These are phyloP conservation scores for Pachyramphus minor DNA, from an alignment of 2,113 vertebrate genomes.

Conservation along the genomic window DNA sequence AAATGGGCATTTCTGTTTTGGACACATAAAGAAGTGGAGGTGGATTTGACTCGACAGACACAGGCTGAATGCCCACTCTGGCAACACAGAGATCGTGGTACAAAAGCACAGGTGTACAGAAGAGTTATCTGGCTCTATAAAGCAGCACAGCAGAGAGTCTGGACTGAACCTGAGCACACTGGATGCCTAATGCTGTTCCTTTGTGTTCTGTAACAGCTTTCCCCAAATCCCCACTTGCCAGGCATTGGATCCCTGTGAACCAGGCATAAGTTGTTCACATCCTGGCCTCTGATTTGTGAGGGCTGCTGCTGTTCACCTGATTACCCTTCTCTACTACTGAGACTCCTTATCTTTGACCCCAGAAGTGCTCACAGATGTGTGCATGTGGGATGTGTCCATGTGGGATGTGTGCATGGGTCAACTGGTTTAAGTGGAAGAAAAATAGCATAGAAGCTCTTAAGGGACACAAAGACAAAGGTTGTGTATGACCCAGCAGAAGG, in stretches of 20 bases:
- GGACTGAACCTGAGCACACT: neutral
- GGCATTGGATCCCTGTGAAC: neutral
- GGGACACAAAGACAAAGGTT: neutral
- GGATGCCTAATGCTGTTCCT: neutral
- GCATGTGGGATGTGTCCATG: neutral
- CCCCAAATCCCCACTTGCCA: neutral
- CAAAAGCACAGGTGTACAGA: neutral
- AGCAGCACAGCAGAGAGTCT: neutral
- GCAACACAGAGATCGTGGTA: neutral
- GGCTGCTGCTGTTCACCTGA: neutral
- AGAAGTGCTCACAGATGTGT: neutral
- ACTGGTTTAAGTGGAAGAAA: neutral
- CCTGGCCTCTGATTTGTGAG: neutral
- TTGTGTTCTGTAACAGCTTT: neutral
- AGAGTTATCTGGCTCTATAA: neutral
- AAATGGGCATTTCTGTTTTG: neutral
- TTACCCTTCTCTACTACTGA: neutral
- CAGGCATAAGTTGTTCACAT: neutral
- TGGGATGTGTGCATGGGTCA: neutral
- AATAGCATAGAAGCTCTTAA: neutral
- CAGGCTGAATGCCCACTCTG: neutral
- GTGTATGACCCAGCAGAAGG: neutral
- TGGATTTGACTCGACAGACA: neutral
- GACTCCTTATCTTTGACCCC: neutral
- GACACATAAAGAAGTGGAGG: neutral